Evolutionary conservation across 92 coral and sea anemone species (phyloP).

Genomic region (Metridium senile): DNA sequence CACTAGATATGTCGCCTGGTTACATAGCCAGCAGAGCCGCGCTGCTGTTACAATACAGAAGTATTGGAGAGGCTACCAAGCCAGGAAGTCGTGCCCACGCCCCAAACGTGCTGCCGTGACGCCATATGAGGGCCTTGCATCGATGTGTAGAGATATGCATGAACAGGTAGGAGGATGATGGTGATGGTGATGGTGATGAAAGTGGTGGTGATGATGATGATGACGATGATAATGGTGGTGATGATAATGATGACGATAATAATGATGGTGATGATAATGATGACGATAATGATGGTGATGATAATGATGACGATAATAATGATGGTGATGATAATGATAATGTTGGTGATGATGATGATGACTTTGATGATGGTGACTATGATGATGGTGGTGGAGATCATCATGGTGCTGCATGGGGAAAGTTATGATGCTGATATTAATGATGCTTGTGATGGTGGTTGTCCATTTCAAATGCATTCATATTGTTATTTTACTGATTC

Average conservation of each 20-base stretch:
- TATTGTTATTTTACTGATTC: not conserved
- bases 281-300: not conserved
- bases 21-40: constrained; percentile 1
- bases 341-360: not conserved
- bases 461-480: not conserved
- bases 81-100: constrained; percentile 19
- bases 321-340: not conserved
- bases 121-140: not conserved
- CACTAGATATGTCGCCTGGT: not conserved
- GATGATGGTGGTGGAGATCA: not conserved
- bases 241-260: not conserved
- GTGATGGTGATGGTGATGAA: not conserved
- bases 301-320: not conserved
- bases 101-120: not conserved
- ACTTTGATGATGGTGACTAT: not conserved
- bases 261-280: not conserved
- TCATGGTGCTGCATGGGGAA: not conserved
- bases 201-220: not conserved
- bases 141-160: constrained; percentile 13
- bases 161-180: constrained; percentile 17
- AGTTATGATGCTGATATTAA: not conserved
- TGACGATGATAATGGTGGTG: not conserved
- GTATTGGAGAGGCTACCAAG: constrained; percentile 21
- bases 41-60: constrained; percentile 25
- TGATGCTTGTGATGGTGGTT: not conserved